These are phyloP conservation scores for Canis aureus DNA, from an alignment of 2,113 vertebrate genomes.

Conservation along the genomic window DNA sequence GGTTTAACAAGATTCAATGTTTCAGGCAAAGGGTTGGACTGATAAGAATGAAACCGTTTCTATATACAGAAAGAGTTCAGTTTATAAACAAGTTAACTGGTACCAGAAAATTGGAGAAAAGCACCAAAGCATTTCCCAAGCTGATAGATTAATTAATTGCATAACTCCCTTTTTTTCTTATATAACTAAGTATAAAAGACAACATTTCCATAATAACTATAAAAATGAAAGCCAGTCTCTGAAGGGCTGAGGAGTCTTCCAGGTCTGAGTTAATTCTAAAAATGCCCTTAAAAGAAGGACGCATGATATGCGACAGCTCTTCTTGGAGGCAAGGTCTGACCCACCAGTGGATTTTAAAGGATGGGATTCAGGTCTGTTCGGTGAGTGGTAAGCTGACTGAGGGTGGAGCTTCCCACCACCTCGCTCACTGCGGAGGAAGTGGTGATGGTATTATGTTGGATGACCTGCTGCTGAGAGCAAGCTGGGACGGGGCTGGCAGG, in stretches of 20 bases:
- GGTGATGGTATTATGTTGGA: slow-evolving; percentile 99
- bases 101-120: slow-evolving; percentile 92
- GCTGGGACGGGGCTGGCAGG: slow-evolving; percentile 94
- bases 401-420: slow-evolving; percentile 92
- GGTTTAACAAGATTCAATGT: slow-evolving; percentile 81
- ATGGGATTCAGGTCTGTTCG: slow-evolving; percentile 99
- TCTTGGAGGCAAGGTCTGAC: slow-evolving; percentile 85
- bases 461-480: slow-evolving; percentile 98
- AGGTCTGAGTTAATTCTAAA: slow-evolving; percentile 90
- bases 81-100: slow-evolving; percentile 91
- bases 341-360: slow-evolving; percentile 90
- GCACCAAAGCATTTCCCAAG: slow-evolving; percentile 91
- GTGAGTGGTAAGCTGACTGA: slow-evolving; percentile 95
- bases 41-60: slow-evolving; percentile 85
- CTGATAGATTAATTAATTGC: slow-evolving; percentile 91
- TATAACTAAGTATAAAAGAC: slow-evolving; percentile 92
- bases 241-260: slow-evolving; percentile 91
- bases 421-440: slow-evolving; percentile 96
- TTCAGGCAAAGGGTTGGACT: slow-evolving; percentile 83
- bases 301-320: slow-evolving; percentile 83
- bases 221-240: slow-evolving; percentile 95
- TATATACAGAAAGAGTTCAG: slow-evolving; percentile 90
- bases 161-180: slow-evolving; percentile 90
- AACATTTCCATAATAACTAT: slow-evolving; percentile 91
- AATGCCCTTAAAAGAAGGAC: slow-evolving; percentile 88